Evolutionary conservation across 2,113 vertebrate genomes (phyloP).

Genomic region (Tretioscincus oriximinensis): DNA sequence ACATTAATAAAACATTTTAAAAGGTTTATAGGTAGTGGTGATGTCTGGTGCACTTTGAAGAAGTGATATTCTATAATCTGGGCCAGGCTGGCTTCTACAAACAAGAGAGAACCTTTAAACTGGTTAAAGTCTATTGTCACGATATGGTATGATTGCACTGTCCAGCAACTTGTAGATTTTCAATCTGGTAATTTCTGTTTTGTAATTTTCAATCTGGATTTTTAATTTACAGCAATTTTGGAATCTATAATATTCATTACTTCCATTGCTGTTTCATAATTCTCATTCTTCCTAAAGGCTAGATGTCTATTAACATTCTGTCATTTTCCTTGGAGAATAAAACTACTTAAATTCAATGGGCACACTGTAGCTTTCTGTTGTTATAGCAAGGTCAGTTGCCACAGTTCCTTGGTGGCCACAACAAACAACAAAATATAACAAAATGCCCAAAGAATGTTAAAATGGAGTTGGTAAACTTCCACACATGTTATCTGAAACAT

Average conservation of each 20-base stretch:
- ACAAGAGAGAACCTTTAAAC: no score
- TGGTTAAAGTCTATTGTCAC: no score
- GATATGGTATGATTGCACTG: no score
- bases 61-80: no score
- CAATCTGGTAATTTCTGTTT: no score
- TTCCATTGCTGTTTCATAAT: neutral
- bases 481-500: neutral
- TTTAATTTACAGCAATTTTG: neutral
- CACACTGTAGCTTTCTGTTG: neutral
- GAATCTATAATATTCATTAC: neutral
- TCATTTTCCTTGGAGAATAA: neutral
- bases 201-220: no score
- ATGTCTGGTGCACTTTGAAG: no score
- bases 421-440: neutral
- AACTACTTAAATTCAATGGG: neutral
- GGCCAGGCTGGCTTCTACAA: no score
- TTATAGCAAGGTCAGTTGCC: neutral
- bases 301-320: neutral
- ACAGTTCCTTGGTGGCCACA: neutral
- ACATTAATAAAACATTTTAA: no score
- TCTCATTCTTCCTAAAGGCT: neutral
- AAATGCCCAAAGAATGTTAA: conserved; percentile 16
- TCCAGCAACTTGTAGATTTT: no score
- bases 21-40: no score
- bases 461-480: conserved; percentile 29